A percentile compares a stretch with the other conserved stretches of the same genome.
phyloP scores from a whole-genome alignment of 1,140 invertebrate genomes.

The Drosophila malerkotliana region DNA sequence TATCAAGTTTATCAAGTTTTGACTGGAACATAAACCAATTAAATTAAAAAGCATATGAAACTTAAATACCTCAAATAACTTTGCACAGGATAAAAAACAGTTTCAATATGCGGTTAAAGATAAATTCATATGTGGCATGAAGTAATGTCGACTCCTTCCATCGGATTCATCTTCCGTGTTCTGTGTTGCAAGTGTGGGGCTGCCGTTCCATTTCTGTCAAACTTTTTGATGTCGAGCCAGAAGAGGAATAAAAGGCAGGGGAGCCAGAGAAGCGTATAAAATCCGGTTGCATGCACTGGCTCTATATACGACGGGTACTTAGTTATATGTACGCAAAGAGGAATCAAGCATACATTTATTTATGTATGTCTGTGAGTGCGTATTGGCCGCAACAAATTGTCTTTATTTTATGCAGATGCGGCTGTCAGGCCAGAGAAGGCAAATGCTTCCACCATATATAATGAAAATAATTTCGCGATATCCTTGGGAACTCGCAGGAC shows the following conservation, averaged over 20 bases:
- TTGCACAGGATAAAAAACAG: neutral
- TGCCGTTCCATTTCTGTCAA: constrained; percentile 74
- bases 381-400: constrained; percentile 76
- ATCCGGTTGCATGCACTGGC: constrained; percentile 36
- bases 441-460: constrained; percentile 67
- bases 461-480: constrained; percentile 76
- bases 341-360: neutral
- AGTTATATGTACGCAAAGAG: constrained; percentile 15
- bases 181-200: constrained; percentile 55
- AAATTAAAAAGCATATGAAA: no score
- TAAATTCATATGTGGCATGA: constrained; percentile 41
- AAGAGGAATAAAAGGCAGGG: constrained; percentile 15
- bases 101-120: constrained; percentile 2
- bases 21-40: no score
- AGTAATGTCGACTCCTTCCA: constrained; percentile 26
- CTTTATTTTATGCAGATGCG: constrained; percentile 71
- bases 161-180: neutral
- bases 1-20: no score
- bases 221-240: constrained; percentile 67
- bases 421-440: constrained; percentile 25
- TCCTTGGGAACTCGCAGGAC: constrained; percentile 59
- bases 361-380: constrained; percentile 42
- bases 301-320: constrained; percentile 13
- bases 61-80: neutral
- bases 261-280: constrained; percentile 50